Conservation (phyloP, 2,888 invertebrate species). For the Drosophila algonquin region DNA sequence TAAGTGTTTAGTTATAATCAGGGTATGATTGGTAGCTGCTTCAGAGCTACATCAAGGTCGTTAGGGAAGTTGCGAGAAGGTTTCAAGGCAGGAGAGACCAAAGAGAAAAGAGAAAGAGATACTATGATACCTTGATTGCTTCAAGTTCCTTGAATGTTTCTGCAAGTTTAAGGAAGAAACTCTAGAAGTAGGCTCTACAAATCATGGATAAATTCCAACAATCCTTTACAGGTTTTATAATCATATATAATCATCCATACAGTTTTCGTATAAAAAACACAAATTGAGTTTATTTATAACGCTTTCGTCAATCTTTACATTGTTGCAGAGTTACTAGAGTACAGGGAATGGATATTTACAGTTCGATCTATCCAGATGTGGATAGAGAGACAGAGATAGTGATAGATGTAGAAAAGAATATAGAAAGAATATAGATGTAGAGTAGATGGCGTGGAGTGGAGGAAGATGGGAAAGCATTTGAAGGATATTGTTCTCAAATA, state of each 20-base stretch:
- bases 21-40: not conserved
- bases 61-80: not conserved
- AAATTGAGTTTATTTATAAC: conserved; percentile 74
- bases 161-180: not conserved
- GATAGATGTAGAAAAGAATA: conserved; percentile 15
- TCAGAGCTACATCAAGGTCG: conserved; percentile 10
- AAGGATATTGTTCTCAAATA: conserved; percentile 67
- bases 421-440: conserved; percentile 24
- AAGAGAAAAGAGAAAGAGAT: not conserved
- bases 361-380: conserved; percentile 24
- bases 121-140: too few relatives aligned
- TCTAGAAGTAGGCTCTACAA: too few relatives aligned
- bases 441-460: too few relatives aligned
- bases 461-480: not conserved
- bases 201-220: too few relatives aligned
- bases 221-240: too few relatives aligned
- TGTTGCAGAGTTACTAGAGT: conserved; percentile 75
- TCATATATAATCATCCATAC: not conserved
- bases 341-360: conserved; percentile 46
- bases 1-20: conserved; percentile 13
- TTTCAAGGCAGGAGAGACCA: too few relatives aligned
- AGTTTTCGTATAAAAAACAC: conserved; percentile 71
- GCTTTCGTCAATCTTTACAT: conserved; percentile 79
- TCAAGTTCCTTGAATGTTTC: not conserved
- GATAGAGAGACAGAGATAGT: conserved; percentile 26